Evolutionary conservation across 2,888 invertebrate species (phyloP).

Genomic region (Itoplectis maculator): DNA sequence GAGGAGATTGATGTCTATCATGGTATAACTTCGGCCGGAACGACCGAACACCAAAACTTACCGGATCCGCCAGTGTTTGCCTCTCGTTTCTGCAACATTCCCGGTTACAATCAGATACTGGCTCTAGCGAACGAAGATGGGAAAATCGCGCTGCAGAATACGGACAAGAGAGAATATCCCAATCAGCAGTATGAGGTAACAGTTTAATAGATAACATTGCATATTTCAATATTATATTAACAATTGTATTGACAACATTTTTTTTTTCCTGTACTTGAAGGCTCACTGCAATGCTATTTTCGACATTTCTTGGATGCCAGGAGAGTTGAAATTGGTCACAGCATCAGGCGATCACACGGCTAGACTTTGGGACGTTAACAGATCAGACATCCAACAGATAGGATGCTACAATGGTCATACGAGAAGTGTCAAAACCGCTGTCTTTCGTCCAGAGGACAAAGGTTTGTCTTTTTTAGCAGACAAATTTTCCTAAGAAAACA

Average conservation of each 20-base stretch:
- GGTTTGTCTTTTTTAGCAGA: slow-evolving; percentile 78
- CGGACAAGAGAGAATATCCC: slow-evolving; percentile 71
- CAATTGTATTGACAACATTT: neutral
- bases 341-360: slow-evolving; percentile 95
- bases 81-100: slow-evolving; percentile 90
- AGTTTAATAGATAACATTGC: neutral
- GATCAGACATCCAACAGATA: slow-evolving; percentile 83
- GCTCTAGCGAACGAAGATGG: slow-evolving; percentile 96
- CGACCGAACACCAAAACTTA: slow-evolving; percentile 85
- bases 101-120: slow-evolving; percentile 89
- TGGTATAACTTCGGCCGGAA: slow-evolving; percentile 86
- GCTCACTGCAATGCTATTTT: slow-evolving; percentile 95
- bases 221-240: neutral
- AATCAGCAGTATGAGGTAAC: slow-evolving; percentile 82
- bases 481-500: too few relatives aligned
- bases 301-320: slow-evolving; percentile 94
- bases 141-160: slow-evolving; percentile 86
- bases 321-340: slow-evolving; percentile 91
- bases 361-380: slow-evolving; percentile 90
- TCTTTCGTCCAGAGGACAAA: slow-evolving; percentile 89
- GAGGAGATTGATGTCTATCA: slow-evolving; percentile 88
- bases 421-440: slow-evolving; percentile 93
- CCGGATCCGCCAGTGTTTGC: slow-evolving; percentile 92
- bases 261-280: slow-evolving; percentile 68
- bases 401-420: slow-evolving; percentile 91